Conservation (phyloP, 2,888 invertebrate species). For the Hecatera dysodea region DNA sequence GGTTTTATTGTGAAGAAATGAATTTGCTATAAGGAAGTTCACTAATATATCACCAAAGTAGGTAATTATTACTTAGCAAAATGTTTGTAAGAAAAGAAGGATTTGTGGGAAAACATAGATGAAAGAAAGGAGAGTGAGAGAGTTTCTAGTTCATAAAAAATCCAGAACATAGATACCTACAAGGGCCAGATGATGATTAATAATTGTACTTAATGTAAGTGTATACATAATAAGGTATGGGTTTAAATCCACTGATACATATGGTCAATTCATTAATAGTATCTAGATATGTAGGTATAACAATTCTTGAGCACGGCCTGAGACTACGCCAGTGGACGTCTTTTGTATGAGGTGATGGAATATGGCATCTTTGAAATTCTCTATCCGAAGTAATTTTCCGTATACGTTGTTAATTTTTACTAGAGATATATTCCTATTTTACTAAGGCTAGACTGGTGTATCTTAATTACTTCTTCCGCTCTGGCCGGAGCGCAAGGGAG, state of each 20-base stretch:
- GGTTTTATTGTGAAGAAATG: background rate
- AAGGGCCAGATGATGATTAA: background rate
- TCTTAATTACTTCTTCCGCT: too few species aligned
- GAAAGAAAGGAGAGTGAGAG: background rate
- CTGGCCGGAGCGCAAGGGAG: too few species aligned
- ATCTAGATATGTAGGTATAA: too few species aligned
- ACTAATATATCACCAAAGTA: background rate
- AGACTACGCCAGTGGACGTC: background rate
- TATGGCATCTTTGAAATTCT: background rate
- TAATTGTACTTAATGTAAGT: too few species aligned
- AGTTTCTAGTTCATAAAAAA: too few species aligned
- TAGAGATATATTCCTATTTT: background rate
- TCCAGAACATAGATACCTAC: too few species aligned
- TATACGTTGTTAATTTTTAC: background rate
- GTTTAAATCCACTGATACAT: too few species aligned
- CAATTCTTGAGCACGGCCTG: too few species aligned
- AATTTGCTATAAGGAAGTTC: background rate
- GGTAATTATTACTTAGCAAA: too few species aligned
- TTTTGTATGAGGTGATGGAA: background rate
- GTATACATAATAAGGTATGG: too few species aligned
- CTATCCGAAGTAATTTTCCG: background rate
- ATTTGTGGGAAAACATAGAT: background rate
- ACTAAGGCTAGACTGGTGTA: background rate
- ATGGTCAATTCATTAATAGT: too few species aligned
- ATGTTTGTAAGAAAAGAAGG: background rate